Evolutionary conservation across 2,888 invertebrate genomes (phyloP).

Genomic region (Aproaerema taeniolella): DNA sequence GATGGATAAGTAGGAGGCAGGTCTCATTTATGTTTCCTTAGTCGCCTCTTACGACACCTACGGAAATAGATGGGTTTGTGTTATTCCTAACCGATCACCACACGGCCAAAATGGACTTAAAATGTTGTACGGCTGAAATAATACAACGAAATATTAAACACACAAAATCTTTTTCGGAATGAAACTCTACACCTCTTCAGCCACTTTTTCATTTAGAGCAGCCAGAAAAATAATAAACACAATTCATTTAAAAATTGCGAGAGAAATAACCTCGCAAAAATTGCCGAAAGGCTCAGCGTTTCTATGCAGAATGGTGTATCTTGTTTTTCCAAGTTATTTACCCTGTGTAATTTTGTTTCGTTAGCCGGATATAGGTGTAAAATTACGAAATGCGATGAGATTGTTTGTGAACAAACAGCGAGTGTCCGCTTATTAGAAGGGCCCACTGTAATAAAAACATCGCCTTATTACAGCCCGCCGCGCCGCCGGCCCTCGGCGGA

Average conservation of each 20-base stretch:
- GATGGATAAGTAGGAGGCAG: too few species aligned
- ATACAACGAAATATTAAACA: too few species aligned
- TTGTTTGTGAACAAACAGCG: constrained; percentile 66
- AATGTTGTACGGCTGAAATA: too few species aligned
- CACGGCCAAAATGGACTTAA: too few species aligned
- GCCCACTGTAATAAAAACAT: constrained; percentile 67
- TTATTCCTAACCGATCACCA: too few species aligned
- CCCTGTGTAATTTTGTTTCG: constrained; percentile 43
- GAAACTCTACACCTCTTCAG: neutral
- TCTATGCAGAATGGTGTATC: constrained; percentile 12
- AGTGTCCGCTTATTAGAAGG: constrained; percentile 68
- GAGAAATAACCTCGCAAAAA: neutral
- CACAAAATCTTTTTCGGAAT: neutral
- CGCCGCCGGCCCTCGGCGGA: constrained; percentile 38
- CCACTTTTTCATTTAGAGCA: neutral
- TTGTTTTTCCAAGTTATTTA: constrained; percentile 41
- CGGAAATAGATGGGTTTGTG: too few species aligned
- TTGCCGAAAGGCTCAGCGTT: neutral
- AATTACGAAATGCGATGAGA: constrained; percentile 59
- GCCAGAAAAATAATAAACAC: neutral
- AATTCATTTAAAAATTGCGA: neutral
- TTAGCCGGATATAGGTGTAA: constrained; percentile 54
- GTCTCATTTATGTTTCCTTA: too few species aligned
- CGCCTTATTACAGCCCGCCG: constrained; percentile 51
- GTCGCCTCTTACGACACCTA: too few species aligned